Conservation (phyloP, 2,113 vertebrate species). For the Brienomyrus brachyistius region DNA sequence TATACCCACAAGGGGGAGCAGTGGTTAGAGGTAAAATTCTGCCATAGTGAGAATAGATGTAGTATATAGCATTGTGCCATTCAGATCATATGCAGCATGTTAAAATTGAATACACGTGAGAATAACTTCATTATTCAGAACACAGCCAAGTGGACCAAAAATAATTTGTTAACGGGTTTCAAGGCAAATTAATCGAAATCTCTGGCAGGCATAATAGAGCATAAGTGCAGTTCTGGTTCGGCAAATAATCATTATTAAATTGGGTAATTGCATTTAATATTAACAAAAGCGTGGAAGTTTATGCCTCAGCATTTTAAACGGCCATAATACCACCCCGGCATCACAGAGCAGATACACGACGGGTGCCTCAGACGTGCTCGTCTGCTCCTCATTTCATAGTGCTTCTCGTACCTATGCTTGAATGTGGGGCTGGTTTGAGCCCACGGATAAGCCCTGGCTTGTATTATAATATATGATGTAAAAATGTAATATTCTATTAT, state of each 20-base stretch:
- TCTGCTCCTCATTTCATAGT: background rate
- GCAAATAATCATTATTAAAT: slow-evolving; percentile 15
- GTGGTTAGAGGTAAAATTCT: background rate
- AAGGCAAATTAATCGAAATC: slow-evolving; percentile 4
- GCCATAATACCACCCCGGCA: background rate
- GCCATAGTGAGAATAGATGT: background rate
- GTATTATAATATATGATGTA: background rate
- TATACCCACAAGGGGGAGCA: background rate
- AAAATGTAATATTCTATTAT: background rate
- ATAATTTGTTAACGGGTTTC: slow-evolving; percentile 9
- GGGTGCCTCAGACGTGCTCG: background rate
- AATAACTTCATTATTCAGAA: slow-evolving; percentile 7
- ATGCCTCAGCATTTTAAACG: background rate
- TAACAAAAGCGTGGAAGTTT: background rate
- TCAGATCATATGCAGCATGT: background rate
- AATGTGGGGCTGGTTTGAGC: background rate
- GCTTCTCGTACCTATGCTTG: background rate
- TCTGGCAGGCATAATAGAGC: background rate
- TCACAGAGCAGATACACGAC: background rate
- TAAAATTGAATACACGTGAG: background rate
- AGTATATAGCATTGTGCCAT: background rate
- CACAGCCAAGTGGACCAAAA: background rate
- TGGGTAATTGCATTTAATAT: slow-evolving; percentile 5
- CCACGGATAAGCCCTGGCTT: background rate
- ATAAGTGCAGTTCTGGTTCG: background rate